phyloP scores from a whole-genome alignment of 2,113 vertebrate genomes.

The Oreotrochilus melanogaster region DNA sequence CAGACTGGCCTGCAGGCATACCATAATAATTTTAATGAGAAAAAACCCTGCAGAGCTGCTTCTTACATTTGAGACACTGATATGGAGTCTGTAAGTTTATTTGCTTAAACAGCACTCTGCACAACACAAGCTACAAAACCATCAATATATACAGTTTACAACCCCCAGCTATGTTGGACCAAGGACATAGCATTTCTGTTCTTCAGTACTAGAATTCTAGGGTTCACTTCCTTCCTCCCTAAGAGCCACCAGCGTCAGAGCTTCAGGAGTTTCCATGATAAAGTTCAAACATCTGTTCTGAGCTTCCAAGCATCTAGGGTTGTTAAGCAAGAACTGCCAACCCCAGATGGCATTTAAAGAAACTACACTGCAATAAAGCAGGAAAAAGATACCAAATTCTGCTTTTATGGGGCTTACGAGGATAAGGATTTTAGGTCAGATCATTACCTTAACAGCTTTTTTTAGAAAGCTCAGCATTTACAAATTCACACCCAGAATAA shows the following conservation, averaged over 20 bases:
- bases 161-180: accelerated
- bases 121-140: background rate
- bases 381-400: background rate
- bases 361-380: background rate
- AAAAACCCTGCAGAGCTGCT: background rate
- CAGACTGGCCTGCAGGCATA: background rate
- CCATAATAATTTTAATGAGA: background rate
- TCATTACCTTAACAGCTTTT: background rate
- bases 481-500: background rate
- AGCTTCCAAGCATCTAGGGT: background rate
- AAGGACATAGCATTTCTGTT: background rate
- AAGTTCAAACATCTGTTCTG: background rate
- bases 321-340: background rate
- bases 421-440: background rate
- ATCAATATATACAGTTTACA: accelerated
- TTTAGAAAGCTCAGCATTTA: background rate
- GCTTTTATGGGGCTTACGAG: background rate
- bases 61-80: background rate
- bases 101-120: background rate
- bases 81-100: background rate
- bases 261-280: background rate
- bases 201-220: background rate
- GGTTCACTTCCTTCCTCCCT: background rate
- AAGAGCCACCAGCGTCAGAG: background rate
- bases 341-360: background rate